Evolutionary conservation across 2,113 vertebrate genomes (phyloP), one percentile per base, ranked within the genome.

Genomic region (Carassius gibelio): DNA sequence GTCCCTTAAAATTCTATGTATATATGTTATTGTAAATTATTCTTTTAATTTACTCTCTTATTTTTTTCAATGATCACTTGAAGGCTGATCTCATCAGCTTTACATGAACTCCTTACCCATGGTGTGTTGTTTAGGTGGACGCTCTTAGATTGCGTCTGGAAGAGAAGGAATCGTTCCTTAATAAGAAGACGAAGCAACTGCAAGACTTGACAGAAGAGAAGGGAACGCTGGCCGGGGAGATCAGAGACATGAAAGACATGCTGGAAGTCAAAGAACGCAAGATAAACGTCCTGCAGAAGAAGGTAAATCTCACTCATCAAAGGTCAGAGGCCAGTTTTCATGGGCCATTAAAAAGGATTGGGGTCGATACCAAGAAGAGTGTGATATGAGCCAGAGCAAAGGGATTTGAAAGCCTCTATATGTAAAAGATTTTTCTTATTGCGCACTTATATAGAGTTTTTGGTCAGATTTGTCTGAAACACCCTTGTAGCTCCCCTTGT

Each of bases 241-340:
- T 99, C 91, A 90, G 97, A 38, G 98, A 99, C 88, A 99, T 99
- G 96, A 99, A 99, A 90, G 98, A 99, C 89, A 99, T 99, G 98
- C 92, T 99, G 68, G 98, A 99, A 94, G 98, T 99, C 85, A 99
- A 99, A 92, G 98, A 99, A 91, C 95, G 98, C 86, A 99, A 99
- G 93, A 99, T 99, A 88, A 98, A 99, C 72, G 97, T 99, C 78
- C 95, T 99, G 88, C 98, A 99, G 90, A 99, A 99, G 92, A 99
- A 99, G 95, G 98, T 99, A 91, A 89, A 92, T 78, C 52, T 55
- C 75, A 50, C 19, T 26, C 62, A 50, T 26, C 19, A 13, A 38
- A 55, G 71, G 34, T 75, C 82, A 77, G 66, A 17, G 45, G 45
- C 79, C n/a, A 19, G 21, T 23, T 48, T 75, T 74, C 8, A 74